Evolutionary conservation across 2,113 vertebrate genomes (phyloP).

Genomic region (Andinoacara biseriatus): DNA sequence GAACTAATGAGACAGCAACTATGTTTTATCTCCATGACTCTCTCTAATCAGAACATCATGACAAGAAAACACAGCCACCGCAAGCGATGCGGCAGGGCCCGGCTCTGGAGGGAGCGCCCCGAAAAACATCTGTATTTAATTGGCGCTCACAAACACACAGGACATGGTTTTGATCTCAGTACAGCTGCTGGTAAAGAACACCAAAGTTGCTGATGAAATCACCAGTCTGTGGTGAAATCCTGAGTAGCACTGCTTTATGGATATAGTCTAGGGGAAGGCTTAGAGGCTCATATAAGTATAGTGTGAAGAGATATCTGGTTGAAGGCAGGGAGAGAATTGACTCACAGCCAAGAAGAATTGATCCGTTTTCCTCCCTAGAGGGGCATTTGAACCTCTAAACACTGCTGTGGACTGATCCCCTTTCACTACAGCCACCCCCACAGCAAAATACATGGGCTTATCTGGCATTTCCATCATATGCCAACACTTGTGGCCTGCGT

Average conservation of each 20-base stretch:
- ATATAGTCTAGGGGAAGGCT: conserved; percentile 16
- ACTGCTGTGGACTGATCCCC: conserved; percentile 73
- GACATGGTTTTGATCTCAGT: conserved; percentile 5
- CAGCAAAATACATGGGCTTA: conserved; percentile 59
- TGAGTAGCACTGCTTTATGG: conserved; percentile 21
- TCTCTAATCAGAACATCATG: conserved; percentile 64
- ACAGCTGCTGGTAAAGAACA: neutral
- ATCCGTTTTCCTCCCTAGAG: conserved; percentile 70
- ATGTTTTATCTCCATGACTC: conserved; percentile 35
- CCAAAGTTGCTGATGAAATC: neutral
- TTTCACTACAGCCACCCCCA: conserved; percentile 70
- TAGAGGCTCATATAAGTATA: conserved; percentile 34
- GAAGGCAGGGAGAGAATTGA: conserved; percentile 51
- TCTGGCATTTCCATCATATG: conserved; percentile 65
- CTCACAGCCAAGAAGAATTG: conserved; percentile 63
- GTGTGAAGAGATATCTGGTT: conserved; percentile 54
- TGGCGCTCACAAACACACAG: conserved; percentile 33
- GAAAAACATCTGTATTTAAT: conserved; percentile 52
- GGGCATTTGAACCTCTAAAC: conserved; percentile 72
- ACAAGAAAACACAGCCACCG: conserved; percentile 36
- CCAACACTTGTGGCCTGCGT: conserved; percentile 41
- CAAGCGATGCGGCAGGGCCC: conserved; percentile 18
- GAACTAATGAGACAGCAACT: conserved; percentile 63
- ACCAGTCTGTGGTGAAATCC: conserved; percentile 5
- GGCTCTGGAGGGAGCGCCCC: conserved; percentile 18